Evolutionary conservation across 2,113 vertebrate genomes (phyloP).

Genomic region (Muscicapa adusta): DNA sequence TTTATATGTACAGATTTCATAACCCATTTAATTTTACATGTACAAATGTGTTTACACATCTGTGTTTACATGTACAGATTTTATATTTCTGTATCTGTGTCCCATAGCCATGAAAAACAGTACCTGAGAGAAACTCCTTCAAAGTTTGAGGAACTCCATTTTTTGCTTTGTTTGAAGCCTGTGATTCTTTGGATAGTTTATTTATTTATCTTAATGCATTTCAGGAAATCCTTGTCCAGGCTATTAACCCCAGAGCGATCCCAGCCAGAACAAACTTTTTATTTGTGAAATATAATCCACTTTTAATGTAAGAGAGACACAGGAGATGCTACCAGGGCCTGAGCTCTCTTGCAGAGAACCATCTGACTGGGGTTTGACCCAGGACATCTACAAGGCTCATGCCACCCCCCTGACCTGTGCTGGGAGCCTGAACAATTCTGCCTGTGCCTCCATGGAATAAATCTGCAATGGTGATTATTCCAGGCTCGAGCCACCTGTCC

Average conservation of each 20-base stretch:
- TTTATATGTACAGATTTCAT: not conserved
- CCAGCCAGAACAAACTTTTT: not conserved
- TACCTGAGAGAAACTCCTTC: not conserved
- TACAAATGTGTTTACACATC: not conserved
- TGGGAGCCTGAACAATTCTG: not conserved
- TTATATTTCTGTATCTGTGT: not conserved
- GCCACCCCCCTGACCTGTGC: not conserved
- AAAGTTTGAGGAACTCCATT: not conserved
- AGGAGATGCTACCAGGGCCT: not conserved
- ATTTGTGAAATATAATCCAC: not conserved
- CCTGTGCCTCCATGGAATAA: not conserved
- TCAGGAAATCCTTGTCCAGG: not conserved
- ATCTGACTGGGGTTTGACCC: not conserved
- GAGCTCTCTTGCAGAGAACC: not conserved
- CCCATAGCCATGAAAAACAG: not conserved
- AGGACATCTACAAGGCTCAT: fast-evolving
- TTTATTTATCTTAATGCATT: not conserved
- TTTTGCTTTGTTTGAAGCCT: not conserved
- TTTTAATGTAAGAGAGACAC: not conserved
- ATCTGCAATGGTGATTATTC: constrained; percentile 14
- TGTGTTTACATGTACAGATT: not conserved
- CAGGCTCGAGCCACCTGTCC: not conserved
- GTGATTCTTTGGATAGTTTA: not conserved
- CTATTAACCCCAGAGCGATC: not conserved
- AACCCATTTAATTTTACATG: not conserved